Evolutionary conservation across 2,888 invertebrate species (phyloP).

Genomic region (Bellardia pandia): DNA sequence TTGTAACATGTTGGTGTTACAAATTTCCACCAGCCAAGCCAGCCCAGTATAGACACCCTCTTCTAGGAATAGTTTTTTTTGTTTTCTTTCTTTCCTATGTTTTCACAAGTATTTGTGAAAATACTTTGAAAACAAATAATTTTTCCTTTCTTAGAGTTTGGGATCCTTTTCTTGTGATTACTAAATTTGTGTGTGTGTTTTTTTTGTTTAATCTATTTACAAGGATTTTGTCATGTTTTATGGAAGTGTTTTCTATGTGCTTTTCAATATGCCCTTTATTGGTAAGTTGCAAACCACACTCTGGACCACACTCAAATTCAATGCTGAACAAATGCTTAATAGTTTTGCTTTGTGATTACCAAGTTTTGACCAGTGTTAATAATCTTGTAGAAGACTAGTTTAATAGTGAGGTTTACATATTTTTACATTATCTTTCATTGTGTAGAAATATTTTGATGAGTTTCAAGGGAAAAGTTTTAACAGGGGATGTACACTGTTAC

Average conservation of each 20-base stretch:
- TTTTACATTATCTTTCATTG: background rate
- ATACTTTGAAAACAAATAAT: slow-evolving; percentile 27
- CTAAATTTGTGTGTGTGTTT: slow-evolving; percentile 21
- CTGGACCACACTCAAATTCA: slow-evolving; percentile 35
- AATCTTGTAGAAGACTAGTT: slow-evolving; percentile 54
- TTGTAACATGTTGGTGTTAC: slow-evolving; percentile 49
- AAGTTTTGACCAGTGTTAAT: slow-evolving; percentile 66
- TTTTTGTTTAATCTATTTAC: slow-evolving; percentile 1
- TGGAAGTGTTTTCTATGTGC: background rate
- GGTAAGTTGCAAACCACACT: slow-evolving; percentile 43
- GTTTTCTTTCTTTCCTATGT: background rate
- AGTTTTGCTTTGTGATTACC: slow-evolving; percentile 55
- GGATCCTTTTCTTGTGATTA: slow-evolving; percentile 24
- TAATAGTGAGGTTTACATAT: slow-evolving; percentile 55
- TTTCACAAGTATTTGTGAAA: slow-evolving; percentile 43
- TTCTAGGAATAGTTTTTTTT: background rate
- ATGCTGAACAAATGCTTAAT: slow-evolving; percentile 18
- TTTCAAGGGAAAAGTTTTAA: background rate
- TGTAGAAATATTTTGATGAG: slow-evolving; percentile 58
- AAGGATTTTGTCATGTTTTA: slow-evolving; percentile 34
- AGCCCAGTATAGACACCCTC: slow-evolving; percentile 16
- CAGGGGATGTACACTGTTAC: background rate
- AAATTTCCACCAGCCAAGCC: slow-evolving; percentile 19
- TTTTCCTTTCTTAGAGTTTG: slow-evolving; percentile 15
- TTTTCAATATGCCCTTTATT: background rate